Evolutionary conservation across 2,113 vertebrate species (phyloP).

Genomic region (Axis porcinus): DNA sequence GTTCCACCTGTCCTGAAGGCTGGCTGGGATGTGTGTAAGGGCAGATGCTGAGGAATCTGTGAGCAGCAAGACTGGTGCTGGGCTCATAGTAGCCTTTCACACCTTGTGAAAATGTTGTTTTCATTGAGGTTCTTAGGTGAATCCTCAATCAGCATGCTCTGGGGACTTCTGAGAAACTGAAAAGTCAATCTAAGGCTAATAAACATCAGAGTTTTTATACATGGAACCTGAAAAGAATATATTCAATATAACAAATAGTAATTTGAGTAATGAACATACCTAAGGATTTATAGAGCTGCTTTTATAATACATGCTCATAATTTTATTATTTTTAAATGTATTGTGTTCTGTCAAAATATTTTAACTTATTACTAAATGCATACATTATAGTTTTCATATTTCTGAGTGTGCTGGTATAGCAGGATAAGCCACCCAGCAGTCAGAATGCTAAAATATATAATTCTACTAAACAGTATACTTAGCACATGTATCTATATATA

Average conservation of each 20-base stretch:
- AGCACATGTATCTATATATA: not conserved
- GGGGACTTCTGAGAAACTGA: not conserved
- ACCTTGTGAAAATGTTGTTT: not conserved
- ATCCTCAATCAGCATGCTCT: not conserved
- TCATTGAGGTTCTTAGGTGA: not conserved
- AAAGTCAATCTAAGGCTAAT: not conserved
- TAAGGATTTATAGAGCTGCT: not conserved
- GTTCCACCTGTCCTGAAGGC: not conserved
- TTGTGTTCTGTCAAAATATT: not conserved
- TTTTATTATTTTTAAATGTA: not conserved
- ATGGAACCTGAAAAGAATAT: not conserved
- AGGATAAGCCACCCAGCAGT: not conserved
- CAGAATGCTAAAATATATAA: not conserved
- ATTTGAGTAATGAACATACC: not conserved
- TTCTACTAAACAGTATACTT: not conserved
- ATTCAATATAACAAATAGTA: not conserved
- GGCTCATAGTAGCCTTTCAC: not conserved
- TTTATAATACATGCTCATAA: not conserved
- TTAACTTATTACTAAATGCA: not conserved
- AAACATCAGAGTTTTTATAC: not conserved
- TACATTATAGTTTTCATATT: not conserved
- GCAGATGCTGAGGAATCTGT: not conserved
- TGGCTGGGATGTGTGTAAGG: fast-evolving
- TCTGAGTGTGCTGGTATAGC: not conserved
- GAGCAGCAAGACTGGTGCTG: too few species aligned